Evolutionary conservation across 2,888 invertebrate genomes (phyloP).

Genomic region (Colostygia pectinataria): DNA sequence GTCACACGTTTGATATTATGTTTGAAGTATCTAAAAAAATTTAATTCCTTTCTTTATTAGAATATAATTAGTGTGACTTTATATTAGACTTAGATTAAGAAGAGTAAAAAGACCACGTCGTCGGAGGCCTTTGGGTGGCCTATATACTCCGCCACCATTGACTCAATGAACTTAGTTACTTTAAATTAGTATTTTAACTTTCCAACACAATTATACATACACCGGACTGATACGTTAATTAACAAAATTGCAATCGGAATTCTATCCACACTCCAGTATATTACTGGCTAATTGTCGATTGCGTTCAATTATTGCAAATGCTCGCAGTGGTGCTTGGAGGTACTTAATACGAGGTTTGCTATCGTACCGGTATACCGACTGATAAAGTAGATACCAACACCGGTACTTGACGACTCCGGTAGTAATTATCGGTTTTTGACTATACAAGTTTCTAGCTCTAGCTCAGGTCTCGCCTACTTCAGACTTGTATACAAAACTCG

Average conservation of each 20-base stretch:
- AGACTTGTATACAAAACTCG: too few relatives aligned
- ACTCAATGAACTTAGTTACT: too few relatives aligned
- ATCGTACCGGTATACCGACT: conserved; percentile 7
- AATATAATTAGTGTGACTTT: too few relatives aligned
- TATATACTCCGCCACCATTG: too few relatives aligned
- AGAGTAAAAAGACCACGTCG: too few relatives aligned
- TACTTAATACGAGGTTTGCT: conserved; percentile 20
- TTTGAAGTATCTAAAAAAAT: too few relatives aligned
- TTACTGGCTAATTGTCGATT: conserved; percentile 45
- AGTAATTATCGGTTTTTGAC: neutral
- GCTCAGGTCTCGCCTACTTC: too few relatives aligned
- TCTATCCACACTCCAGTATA: conserved; percentile 36
- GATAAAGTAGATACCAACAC: neutral
- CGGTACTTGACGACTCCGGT: conserved; percentile 2
- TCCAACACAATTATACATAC: conserved; percentile 12
- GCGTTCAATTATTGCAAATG: conserved; percentile 50
- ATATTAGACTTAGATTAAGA: too few relatives aligned
- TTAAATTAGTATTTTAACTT: neutral
- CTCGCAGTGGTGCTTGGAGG: conserved; percentile 28
- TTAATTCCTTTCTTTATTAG: too few relatives aligned
- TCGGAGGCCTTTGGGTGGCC: too few relatives aligned
- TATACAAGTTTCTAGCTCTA: too few relatives aligned
- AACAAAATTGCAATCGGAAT: conserved; percentile 50
- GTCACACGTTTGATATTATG: conserved; percentile 6
- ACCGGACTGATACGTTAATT: conserved; percentile 41